phyloP scores from a whole-genome alignment of 2,888 invertebrate species.

The Himalopsyche tibetana region DNA sequence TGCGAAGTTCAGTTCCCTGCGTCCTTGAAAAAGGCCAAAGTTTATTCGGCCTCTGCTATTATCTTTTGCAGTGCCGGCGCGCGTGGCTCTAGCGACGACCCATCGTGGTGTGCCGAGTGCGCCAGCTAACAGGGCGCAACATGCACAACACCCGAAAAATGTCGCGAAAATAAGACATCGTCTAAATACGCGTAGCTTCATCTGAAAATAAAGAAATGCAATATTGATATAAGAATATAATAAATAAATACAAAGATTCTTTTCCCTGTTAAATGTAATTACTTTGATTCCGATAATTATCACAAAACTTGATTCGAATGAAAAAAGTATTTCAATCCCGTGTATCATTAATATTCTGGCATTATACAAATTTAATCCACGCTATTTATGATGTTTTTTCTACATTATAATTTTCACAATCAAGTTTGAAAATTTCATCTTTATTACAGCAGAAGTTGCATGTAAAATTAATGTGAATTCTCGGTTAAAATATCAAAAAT shows the following conservation, averaged over 20 bases:
- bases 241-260: not conserved
- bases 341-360: no score
- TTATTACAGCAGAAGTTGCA: no score
- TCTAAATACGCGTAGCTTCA: slow-evolving; percentile 83
- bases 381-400: no score
- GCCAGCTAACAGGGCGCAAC: slow-evolving; percentile 86
- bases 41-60: slow-evolving; percentile 83
- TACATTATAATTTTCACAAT: no score
- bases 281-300: not conserved
- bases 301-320: no score
- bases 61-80: slow-evolving; percentile 81
- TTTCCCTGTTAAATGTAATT: not conserved
- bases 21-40: slow-evolving; percentile 92
- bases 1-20: slow-evolving; percentile 87
- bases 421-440: no score
- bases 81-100: slow-evolving; percentile 85
- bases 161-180: slow-evolving; percentile 89
- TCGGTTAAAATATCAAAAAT: no score
- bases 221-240: not conserved
- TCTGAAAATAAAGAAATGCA: slow-evolving; percentile 63
- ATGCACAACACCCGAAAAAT: slow-evolving; percentile 86
- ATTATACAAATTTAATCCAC: no score
- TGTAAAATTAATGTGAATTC: no score
- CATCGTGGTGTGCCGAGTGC: slow-evolving; percentile 91
- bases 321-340: no score